phyloP scores from a whole-genome alignment of 2,888 invertebrate genomes.

The Trachelus iudaicus region DNA sequence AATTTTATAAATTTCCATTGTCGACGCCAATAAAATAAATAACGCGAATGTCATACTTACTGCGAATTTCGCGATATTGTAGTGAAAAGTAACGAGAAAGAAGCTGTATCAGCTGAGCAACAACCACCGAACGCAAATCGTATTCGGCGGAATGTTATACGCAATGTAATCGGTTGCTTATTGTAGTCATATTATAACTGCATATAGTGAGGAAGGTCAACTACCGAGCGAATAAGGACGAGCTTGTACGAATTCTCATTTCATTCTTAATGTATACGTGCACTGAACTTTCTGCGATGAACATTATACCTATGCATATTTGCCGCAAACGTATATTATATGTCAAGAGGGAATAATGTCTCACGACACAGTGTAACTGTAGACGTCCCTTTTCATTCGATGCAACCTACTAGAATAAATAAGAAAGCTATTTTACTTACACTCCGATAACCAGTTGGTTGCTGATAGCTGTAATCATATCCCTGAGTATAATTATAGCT shows the following conservation, averaged over 20 bases:
- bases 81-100: conserved; percentile 24
- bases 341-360: background rate
- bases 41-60: conserved; percentile 48
- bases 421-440: conserved; percentile 47
- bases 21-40: conserved; percentile 43
- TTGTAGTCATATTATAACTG: background rate
- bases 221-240: background rate
- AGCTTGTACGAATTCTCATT: background rate
- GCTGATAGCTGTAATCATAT: conserved; percentile 59
- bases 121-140: conserved; percentile 20
- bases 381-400: background rate
- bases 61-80: conserved; percentile 24
- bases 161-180: background rate
- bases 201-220: background rate
- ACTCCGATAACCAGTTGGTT: conserved; percentile 55
- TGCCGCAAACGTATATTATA: background rate
- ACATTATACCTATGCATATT: background rate
- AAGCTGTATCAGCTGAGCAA: conserved; percentile 17
- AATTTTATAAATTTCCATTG: conserved; percentile 40
- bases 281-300: background rate
- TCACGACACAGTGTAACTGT: background rate
- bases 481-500: conserved; percentile 57
- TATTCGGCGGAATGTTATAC: background rate
- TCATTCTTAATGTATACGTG: background rate
- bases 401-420: background rate